phyloP scores from a whole-genome alignment of 2,797 vertebrate genomes.

The Halcyon smyrnensis region DNA sequence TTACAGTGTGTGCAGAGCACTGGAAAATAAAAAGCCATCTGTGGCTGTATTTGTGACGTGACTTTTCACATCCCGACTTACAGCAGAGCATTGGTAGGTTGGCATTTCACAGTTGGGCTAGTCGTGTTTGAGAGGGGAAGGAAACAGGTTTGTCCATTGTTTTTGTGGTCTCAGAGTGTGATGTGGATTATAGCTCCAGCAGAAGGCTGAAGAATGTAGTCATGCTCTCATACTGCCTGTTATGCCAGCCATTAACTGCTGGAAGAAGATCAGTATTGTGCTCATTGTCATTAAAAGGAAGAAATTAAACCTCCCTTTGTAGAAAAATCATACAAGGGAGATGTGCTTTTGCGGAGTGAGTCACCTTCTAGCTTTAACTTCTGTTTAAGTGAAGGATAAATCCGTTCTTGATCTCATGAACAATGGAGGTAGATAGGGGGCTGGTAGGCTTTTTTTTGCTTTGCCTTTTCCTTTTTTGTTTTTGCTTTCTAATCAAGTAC shows the following conservation, averaged over 20 bases:
- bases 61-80: background rate
- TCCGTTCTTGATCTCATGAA: conserved; percentile 17
- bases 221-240: conserved; percentile 23
- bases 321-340: conserved; percentile 38
- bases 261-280: conserved; percentile 37
- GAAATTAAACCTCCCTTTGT: conserved; percentile 35
- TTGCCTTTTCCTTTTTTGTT: background rate
- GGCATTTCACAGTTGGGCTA: background rate
- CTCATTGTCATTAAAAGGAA: conserved; percentile 35
- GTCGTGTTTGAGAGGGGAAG: background rate
- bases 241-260: conserved; percentile 46
- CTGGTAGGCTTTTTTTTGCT: background rate
- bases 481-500: conserved; percentile 7
- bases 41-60: background rate
- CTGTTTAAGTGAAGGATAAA: conserved; percentile 41
- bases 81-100: background rate
- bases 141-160: background rate
- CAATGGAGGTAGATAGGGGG: conserved; percentile 33
- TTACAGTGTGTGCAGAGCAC: background rate
- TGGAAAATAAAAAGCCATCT: background rate
- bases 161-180: background rate
- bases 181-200: background rate
- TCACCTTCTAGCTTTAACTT: conserved; percentile 52
- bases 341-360: conserved; percentile 53
- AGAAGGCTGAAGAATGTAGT: background rate